A percentile compares a stretch with the other conserved stretches of the same genome.
These are phyloP conservation scores for Pammene fasciana DNA, from an alignment of 2,888 invertebrate species.

Conservation along the genomic window DNA sequence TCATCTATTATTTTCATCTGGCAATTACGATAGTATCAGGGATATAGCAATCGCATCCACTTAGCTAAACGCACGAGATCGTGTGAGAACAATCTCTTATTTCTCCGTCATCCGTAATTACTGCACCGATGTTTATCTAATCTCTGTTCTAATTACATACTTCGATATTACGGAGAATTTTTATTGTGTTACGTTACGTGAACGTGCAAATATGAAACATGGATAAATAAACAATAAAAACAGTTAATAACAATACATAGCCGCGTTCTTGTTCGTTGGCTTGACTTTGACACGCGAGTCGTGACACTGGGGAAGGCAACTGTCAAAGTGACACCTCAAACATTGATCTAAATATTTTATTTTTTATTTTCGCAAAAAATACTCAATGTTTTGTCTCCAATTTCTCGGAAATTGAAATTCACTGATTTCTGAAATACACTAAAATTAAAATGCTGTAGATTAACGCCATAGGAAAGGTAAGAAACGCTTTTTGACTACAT, in stretches of 20 bases:
- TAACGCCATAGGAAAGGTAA: too few species aligned
- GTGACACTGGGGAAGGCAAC: too few species aligned
- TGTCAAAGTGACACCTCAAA: too few species aligned
- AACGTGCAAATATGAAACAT: conserved; percentile 21
- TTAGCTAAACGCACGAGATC: conserved; percentile 27
- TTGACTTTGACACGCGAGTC: too few species aligned
- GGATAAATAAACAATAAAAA: neutral
- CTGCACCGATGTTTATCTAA: conserved; percentile 37
- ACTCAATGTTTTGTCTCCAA: too few species aligned
- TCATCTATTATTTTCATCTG: conserved; percentile 13
- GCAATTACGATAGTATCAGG: conserved; percentile 7
- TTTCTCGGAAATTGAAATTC: too few species aligned
- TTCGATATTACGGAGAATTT: conserved; percentile 31
- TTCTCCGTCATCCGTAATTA: conserved; percentile 25
- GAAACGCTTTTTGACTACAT: too few species aligned
- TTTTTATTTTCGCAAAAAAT: too few species aligned
- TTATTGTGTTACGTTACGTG: conserved; percentile 37
- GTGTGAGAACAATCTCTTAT: conserved; percentile 36
- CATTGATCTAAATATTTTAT: too few species aligned
- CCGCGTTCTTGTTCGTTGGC: neutral
- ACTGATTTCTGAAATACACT: too few species aligned
- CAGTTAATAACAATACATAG: neutral
- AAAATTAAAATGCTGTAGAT: too few species aligned
- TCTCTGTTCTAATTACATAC: conserved; percentile 36
- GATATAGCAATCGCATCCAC: conserved; percentile 20